Base-by-base conservation (phyloP, 2,113 vertebrate genomes). In the Paramormyrops kingsleyae region DNA sequence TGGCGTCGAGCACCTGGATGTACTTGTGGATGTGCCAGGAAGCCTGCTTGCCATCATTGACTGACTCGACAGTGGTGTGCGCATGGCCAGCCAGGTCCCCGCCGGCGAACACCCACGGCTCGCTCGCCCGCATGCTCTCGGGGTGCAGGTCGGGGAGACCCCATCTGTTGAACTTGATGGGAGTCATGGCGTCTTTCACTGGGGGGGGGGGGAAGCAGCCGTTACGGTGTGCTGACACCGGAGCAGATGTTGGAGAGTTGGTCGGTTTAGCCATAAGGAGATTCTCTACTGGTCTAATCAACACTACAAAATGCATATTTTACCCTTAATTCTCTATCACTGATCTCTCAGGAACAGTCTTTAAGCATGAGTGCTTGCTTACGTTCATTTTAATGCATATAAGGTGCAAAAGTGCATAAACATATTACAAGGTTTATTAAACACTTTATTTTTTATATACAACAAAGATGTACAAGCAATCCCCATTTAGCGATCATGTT, bases 11-110 rank as follows among this genome's bases (percentile, higher is more conserved):
- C 91, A 97, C 97, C 96, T 98, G 97, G 92, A 97, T 94, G 77
- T 97, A 97, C 95, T 91, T 96, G 93, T 97, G 97, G 88, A 97
- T 97, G 91, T 96, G 94, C 97, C 97, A 99, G 10, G 98, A 98
- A 46, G 99, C 98, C 89, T 99, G 98, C 88, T 99, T 99, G 90
- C 99, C 98, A 84, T 99, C 98, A 15, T 99, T 99, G 49, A 98
- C 97, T 0, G 98, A 98, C 90, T 99, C 98, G 88, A 99, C 98
- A 0, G 97, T 97, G 15, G 99, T 99, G 91, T 98, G 98, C 31
- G 98, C 97, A 91, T 97, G 83, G 59, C 98, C 98, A 17, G 95
- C 96, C 8, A 99, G 5, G 88, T 99, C 98, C 44, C 99, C 98
- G 1, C 98, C 98, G 86, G 97, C 97, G 93, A 99, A 99, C 88